These are phyloP conservation scores for Sinocyclocheilus maitianheensis DNA, from an alignment of 2,113 vertebrate species.

Conservation along the genomic window DNA sequence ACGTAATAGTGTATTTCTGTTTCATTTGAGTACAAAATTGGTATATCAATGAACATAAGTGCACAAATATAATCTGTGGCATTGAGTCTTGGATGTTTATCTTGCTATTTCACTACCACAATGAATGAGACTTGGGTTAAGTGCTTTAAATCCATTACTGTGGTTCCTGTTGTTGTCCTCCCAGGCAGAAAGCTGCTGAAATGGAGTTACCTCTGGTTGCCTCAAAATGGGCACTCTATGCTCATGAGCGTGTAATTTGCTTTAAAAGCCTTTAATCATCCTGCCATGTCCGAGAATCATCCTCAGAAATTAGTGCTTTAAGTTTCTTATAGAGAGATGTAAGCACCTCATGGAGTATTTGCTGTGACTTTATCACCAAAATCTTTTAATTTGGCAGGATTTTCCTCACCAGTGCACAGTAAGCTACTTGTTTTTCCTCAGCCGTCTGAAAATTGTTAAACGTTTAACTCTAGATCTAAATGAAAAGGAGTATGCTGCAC, in stretches of 20 bases:
- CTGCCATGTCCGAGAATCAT: neutral
- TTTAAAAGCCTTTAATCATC: conserved; percentile 23
- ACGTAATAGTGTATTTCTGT: neutral
- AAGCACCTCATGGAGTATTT: neutral
- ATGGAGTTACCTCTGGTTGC: neutral
- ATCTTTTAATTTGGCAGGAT: neutral
- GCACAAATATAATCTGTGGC: neutral
- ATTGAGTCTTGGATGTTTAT: neutral
- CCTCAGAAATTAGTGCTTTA: neutral
- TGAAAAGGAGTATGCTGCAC: neutral
- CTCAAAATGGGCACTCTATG: neutral
- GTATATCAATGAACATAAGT: neutral
- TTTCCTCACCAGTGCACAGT: neutral
- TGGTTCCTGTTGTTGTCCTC: neutral
- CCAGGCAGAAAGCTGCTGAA: conserved; percentile 1
- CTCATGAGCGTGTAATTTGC: neutral
- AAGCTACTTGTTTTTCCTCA: neutral
- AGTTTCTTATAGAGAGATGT: neutral
- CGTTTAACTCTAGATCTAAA: neutral
- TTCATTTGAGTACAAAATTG: neutral
- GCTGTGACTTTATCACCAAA: neutral
- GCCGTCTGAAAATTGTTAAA: neutral
- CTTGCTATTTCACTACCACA: neutral
- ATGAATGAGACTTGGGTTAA: neutral
- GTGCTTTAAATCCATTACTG: conserved; percentile 15